A percentile compares a stretch with the other conserved stretches of the same genome.
phyloP scores from a whole-genome alignment of 2,888 invertebrate genomes.

The Acleris literana region DNA sequence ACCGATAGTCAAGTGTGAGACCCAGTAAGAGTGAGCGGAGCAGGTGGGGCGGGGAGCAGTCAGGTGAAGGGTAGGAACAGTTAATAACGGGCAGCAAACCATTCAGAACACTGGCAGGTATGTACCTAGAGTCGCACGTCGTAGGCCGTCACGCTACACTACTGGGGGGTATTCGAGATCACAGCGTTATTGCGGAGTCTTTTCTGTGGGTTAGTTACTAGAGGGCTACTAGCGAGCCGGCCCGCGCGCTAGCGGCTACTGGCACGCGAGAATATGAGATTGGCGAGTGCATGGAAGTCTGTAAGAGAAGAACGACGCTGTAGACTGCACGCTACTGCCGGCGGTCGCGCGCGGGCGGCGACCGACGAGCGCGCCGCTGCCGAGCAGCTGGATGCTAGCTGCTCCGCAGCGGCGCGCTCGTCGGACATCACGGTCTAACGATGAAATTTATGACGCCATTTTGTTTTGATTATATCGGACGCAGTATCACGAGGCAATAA shows the following conservation, averaged over 20 bases:
- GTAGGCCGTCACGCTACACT: slow-evolving; percentile 61
- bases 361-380: neutral
- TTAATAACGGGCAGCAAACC: slow-evolving; percentile 83
- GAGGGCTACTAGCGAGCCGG: slow-evolving; percentile 62
- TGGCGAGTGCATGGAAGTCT: slow-evolving; percentile 91
- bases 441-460: too few relatives aligned
- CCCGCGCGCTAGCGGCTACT: slow-evolving; percentile 80
- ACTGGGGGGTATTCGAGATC: slow-evolving; percentile 72
- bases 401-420: too few relatives aligned
- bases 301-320: slow-evolving; percentile 83
- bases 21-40: slow-evolving; percentile 28
- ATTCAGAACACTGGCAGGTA: slow-evolving; percentile 76
- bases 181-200: slow-evolving; percentile 74
- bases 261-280: slow-evolving; percentile 87
- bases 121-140: slow-evolving; percentile 60
- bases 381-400: neutral
- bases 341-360: neutral
- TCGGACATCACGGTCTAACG: too few relatives aligned
- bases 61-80: slow-evolving; percentile 65
- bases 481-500: neutral
- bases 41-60: slow-evolving; percentile 45
- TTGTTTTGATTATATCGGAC: too few relatives aligned
- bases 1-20: slow-evolving; percentile 21
- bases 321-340: slow-evolving; percentile 46
- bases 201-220: slow-evolving; percentile 71